phyloP scores from a whole-genome alignment of 2,888 invertebrate genomes.

The Drosophila kambysellisi region DNA sequence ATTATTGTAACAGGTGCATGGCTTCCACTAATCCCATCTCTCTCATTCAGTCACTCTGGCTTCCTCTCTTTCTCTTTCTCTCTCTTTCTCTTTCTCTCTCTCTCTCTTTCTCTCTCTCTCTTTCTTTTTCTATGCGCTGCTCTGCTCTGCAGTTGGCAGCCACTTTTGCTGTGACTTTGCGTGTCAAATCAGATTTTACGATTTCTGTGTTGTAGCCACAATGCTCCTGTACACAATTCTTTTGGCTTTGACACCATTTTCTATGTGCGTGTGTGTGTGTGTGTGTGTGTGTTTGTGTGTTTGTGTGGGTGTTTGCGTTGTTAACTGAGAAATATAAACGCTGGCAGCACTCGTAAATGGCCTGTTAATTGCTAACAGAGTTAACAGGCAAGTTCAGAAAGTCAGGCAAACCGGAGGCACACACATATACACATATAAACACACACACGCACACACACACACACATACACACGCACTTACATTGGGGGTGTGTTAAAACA shows the following conservation, averaged over 20 bases:
- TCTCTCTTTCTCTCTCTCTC: background rate
- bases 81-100: background rate
- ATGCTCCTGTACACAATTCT: slow-evolving; percentile 38
- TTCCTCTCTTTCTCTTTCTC: background rate
- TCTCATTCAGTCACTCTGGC: background rate
- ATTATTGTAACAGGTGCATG: slow-evolving; percentile 4
- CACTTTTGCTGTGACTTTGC: slow-evolving; percentile 56
- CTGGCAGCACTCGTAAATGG: slow-evolving; percentile 60
- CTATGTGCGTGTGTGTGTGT: background rate
- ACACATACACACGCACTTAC: slow-evolving; percentile 1
- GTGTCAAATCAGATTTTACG: slow-evolving; percentile 73
- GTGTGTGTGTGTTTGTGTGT: background rate
- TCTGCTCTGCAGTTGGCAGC: slow-evolving; percentile 21
- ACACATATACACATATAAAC: background rate
- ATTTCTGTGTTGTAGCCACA: slow-evolving; percentile 49
- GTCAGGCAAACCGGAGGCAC: background rate
- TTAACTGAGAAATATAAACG: slow-evolving; percentile 51
- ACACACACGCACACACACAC: background rate
- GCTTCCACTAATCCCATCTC: slow-evolving; percentile 3
- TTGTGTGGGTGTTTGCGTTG: slow-evolving; percentile 28
- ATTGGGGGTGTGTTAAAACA: slow-evolving; percentile 7
- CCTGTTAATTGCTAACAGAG: slow-evolving; percentile 60
- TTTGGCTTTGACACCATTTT: slow-evolving; percentile 37
- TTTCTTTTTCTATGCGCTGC: background rate
- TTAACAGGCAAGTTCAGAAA: background rate